Conservation (phyloP, 2,888 invertebrate genomes). For the Colletes collaris region DNA sequence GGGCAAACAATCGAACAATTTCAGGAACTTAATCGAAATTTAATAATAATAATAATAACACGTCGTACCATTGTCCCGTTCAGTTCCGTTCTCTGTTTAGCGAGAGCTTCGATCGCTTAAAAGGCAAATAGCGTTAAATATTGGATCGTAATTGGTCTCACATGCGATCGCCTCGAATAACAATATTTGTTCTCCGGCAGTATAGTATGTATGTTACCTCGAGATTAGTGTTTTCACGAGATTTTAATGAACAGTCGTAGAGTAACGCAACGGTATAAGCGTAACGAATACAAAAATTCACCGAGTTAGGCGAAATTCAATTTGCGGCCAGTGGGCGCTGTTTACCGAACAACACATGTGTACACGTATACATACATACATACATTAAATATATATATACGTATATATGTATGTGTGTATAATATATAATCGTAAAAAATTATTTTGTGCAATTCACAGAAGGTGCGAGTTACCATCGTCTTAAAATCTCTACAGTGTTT, state of each 20-base stretch:
- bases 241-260: conserved; percentile 31
- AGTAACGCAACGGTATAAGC: conserved; percentile 41
- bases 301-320: conserved; percentile 34
- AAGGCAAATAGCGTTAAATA: background rate
- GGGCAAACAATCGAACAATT: background rate
- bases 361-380: conserved; percentile 8
- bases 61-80: conserved; percentile 2
- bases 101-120: background rate
- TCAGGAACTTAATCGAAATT: conserved; percentile 23
- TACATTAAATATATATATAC: background rate
- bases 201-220: conserved; percentile 35
- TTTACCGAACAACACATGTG: conserved; percentile 25
- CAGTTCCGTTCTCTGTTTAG: too few species aligned
- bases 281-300: conserved; percentile 37
- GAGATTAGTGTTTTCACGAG: conserved; percentile 28
- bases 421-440: conserved; percentile 40
- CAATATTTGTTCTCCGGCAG: conserved; percentile 34
- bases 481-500: conserved; percentile 56
- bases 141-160: conserved; percentile 1
- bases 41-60: conserved; percentile 5
- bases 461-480: conserved; percentile 42
- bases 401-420: background rate
- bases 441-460: conserved; percentile 55
- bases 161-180: conserved; percentile 11
- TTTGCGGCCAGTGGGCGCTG: conserved; percentile 17